phyloP scores from a whole-genome alignment of 1,140 invertebrate genomes.

The Trichonephila clavipes region DNA sequence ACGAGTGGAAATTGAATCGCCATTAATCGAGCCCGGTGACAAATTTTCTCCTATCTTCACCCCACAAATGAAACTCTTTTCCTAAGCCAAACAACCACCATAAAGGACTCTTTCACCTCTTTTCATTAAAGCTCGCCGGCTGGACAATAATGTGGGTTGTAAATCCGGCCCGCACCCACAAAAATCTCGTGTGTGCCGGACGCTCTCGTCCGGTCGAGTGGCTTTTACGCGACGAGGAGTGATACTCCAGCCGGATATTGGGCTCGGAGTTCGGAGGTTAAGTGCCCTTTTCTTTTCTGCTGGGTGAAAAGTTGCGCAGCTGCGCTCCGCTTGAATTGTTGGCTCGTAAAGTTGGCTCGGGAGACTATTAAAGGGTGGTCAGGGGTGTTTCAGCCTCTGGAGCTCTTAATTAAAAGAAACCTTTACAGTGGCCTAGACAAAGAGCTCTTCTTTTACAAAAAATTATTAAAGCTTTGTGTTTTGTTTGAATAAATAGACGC shows the following conservation, averaged over 20 bases:
- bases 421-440: background rate
- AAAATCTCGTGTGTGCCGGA: slow-evolving; percentile 58
- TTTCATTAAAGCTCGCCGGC: slow-evolving; percentile 60
- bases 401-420: background rate
- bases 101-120: slow-evolving; percentile 9
- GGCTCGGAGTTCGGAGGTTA: slow-evolving; percentile 47
- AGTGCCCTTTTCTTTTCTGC: slow-evolving; percentile 4
- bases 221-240: slow-evolving; percentile 63
- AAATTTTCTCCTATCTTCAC: slow-evolving; percentile 18
- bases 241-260: slow-evolving; percentile 67
- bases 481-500: no score
- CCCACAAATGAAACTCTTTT: slow-evolving; percentile 40
- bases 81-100: slow-evolving; percentile 34
- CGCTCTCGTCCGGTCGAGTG: slow-evolving; percentile 71
- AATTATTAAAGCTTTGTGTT: no score
- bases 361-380: background rate
- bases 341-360: background rate
- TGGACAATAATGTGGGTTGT: slow-evolving; percentile 53
- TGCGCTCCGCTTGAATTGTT: background rate
- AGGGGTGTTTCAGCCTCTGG: background rate
- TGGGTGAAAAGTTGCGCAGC: slow-evolving; percentile 1
- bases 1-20: background rate
- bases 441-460: no score
- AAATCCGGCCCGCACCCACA: slow-evolving; percentile 26
- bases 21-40: slow-evolving; percentile 35